Base-by-base conservation (phyloP, 2,113 vertebrate species). In the Dunckerocampus dactyliophorus region DNA sequence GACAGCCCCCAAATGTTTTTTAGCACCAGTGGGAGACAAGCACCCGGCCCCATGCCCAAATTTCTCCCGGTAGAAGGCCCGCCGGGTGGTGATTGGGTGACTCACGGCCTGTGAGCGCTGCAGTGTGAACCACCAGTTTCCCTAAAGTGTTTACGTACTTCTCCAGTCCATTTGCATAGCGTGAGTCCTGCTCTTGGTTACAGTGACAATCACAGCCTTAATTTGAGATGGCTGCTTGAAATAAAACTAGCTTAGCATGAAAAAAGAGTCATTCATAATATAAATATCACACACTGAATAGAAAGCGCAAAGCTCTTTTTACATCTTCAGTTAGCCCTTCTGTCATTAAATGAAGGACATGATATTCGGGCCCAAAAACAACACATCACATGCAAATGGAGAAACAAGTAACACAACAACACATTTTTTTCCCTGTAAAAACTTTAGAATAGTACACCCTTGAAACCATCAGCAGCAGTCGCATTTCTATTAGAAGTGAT, bases 1-100 rank as follows among this genome's bases (percentile, higher is more conserved):
- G 82, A 84, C 80, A 87, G 78, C 62, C 82, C 78, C 69, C 64
- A 68, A 78, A 78, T 85, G 85, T 87, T 86, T 86, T 89, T 87
- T 89, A 87, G 87, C 85, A 82, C 69, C 68, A 75, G 81, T 74
- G 69, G 77, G 72, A 76, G 74, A 84, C 72, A 82, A 74, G 84
- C 65, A 76, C 76, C 78, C 75, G 68, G 77, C 69, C 73, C 75
- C 53, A 63, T 84, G 87, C 78, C 84, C 81, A 85, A 79, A 87
- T 83, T 78, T 70, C 79, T 85, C 87, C 74, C 79, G 63, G 70
- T 43, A 63, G 82, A 83, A 74, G 69, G 67, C 74, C 82, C 70
- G 82, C 80, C 81, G 57, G 60, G 63, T 66, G 80, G 81, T 71
- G 75, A 77, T 80, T 76, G 73, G 74, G 85, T 85, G 85, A 87